These are phyloP conservation scores for Polylopha cassiicola DNA, from an alignment of 2,888 invertebrate species.

Conservation along the genomic window DNA sequence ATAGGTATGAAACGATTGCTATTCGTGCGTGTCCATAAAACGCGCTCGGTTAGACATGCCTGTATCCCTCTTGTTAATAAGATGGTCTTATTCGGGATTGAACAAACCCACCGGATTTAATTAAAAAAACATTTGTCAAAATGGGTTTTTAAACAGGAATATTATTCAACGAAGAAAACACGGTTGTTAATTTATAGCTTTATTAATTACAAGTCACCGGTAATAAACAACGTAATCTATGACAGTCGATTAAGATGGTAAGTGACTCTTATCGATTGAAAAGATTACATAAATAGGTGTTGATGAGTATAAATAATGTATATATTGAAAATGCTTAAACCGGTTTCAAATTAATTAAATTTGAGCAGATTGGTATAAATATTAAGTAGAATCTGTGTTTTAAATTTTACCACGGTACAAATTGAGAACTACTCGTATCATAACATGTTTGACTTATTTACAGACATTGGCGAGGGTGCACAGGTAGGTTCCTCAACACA, in stretches of 20 bases:
- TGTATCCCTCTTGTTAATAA: constrained; percentile 59
- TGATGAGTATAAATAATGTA: constrained; percentile 2
- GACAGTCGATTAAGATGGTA: constrained; percentile 55
- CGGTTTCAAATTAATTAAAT: too few relatives aligned
- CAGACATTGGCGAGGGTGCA: too few relatives aligned
- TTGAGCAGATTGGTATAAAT: too few relatives aligned
- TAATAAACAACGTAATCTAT: constrained; percentile 54
- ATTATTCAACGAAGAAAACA: constrained; percentile 37
- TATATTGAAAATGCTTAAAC: constrained; percentile 2
- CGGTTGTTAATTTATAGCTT: constrained; percentile 38
- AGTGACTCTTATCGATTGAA: constrained; percentile 39
- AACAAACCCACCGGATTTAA: constrained; percentile 65
- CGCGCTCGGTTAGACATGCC: constrained; percentile 41
- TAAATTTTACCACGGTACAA: too few relatives aligned
- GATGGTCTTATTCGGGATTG: constrained; percentile 50
- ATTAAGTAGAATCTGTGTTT: too few relatives aligned
- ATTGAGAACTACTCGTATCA: too few relatives aligned
- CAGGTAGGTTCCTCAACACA: too few relatives aligned
- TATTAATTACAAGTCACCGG: constrained; percentile 52
- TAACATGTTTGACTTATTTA: too few relatives aligned
- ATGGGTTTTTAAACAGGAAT: constrained; percentile 52
- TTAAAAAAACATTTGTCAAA: constrained; percentile 63
- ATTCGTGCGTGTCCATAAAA: constrained; percentile 43
- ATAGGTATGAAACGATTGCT: constrained; percentile 38
- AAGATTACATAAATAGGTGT: constrained; percentile 35